phyloP scores from a whole-genome alignment of 1,140 invertebrate species.

The Pseudomyrmex flavicornis region DNA sequence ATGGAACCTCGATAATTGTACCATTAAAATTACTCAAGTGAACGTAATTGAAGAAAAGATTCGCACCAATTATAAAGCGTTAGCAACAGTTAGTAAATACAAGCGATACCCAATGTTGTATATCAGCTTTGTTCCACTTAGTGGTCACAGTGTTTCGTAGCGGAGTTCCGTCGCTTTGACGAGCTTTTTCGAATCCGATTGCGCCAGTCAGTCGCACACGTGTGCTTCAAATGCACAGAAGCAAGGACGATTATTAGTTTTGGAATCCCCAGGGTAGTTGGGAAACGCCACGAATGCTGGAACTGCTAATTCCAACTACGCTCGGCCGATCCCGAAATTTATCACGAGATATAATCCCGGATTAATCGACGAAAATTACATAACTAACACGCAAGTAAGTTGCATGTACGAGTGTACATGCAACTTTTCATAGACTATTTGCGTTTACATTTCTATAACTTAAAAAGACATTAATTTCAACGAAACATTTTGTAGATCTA shows the following conservation, averaged over 20 bases:
- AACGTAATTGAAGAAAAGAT: slow-evolving; percentile 2
- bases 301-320: slow-evolving; percentile 26
- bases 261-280: slow-evolving; percentile 41
- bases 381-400: neutral
- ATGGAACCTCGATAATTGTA: neutral
- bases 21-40: neutral
- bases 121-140: slow-evolving; percentile 12
- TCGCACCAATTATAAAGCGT: neutral
- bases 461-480: too few species aligned
- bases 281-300: slow-evolving; percentile 28
- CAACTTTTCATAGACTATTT: too few species aligned
- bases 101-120: neutral
- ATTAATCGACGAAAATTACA: slow-evolving; percentile 19
- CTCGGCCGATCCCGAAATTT: neutral
- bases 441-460: too few species aligned
- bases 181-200: slow-evolving; percentile 70
- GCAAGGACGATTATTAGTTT: slow-evolving; percentile 70
- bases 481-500: neutral
- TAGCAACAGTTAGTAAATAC: slow-evolving; percentile 1
- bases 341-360: slow-evolving; percentile 2
- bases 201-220: slow-evolving; percentile 59
- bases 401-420: neutral
- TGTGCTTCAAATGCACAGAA: slow-evolving; percentile 40
- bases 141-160: slow-evolving; percentile 19
- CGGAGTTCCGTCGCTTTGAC: slow-evolving; percentile 64